Evolutionary conservation across 2,797 vertebrate species (phyloP).

Genomic region (Tympanoctomys barrerae): DNA sequence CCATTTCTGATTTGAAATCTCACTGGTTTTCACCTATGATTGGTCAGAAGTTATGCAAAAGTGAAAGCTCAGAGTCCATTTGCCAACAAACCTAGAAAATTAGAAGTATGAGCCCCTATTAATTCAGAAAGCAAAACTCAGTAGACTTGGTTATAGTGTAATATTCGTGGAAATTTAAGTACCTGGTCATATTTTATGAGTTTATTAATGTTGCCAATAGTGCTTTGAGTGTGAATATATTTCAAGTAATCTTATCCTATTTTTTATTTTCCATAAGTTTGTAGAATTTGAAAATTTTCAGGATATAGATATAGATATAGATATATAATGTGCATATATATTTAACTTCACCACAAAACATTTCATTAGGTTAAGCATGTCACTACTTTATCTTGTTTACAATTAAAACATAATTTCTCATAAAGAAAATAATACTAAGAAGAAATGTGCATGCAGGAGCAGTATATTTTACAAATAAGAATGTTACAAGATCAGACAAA

Average conservation of each 20-base stretch:
- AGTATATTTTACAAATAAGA: neutral
- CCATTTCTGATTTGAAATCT: neutral
- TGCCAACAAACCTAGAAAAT: neutral
- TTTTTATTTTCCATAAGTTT: neutral
- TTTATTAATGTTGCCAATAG: neutral
- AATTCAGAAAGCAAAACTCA: neutral
- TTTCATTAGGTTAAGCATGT: neutral
- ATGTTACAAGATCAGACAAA: neutral
- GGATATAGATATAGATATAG: neutral
- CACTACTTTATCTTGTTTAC: neutral
- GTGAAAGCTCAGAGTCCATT: neutral
- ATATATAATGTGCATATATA: neutral
- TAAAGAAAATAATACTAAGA: conserved; percentile 23
- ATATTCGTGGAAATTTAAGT: neutral
- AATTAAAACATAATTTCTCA: neutral
- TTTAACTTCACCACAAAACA: neutral
- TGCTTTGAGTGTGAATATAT: neutral
- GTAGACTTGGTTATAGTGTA: neutral
- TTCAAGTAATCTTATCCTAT: neutral
- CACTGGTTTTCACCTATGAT: neutral
- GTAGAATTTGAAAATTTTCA: conserved; percentile 13
- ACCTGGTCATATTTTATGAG: neutral
- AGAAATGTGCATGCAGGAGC: neutral
- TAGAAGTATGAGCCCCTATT: neutral
- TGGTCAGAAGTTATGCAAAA: neutral